Percentiles rank a stretch among this genome's conserved stretches.
Conservation (phyloP, 2,113 vertebrate species). For the Eudyptes chrysolophus region DNA sequence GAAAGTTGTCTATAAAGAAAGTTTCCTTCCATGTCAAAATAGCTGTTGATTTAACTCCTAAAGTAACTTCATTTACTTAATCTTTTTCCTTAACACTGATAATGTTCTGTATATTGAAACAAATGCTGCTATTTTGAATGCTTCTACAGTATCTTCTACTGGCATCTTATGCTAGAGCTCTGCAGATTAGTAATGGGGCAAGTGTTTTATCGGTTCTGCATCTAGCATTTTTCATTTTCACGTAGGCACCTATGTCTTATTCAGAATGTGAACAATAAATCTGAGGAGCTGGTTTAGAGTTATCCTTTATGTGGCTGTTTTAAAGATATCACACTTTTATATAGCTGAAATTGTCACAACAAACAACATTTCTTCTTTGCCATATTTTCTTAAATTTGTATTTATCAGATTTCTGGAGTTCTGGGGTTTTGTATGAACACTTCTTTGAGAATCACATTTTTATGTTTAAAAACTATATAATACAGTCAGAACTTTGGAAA, state of each 20-base stretch:
- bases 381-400: neutral
- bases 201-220: neutral
- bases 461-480: neutral
- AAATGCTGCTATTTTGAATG: neutral
- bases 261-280: neutral
- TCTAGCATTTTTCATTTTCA: conserved; percentile 15
- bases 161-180: neutral
- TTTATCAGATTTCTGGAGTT: neutral
- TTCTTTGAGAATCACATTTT: neutral
- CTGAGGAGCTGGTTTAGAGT: neutral
- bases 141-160: neutral
- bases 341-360: neutral
- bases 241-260: neutral
- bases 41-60: neutral
- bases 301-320: neutral
- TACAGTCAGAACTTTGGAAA: neutral
- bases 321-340: neutral
- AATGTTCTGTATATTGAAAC: neutral
- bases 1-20: neutral
- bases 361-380: neutral
- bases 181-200: neutral
- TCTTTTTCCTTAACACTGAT: neutral
- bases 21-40: neutral
- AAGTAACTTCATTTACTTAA: neutral
- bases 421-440: neutral